Conservation (phyloP, 2,797 vertebrate species). For the Chiroxiphia lanceolata region DNA sequence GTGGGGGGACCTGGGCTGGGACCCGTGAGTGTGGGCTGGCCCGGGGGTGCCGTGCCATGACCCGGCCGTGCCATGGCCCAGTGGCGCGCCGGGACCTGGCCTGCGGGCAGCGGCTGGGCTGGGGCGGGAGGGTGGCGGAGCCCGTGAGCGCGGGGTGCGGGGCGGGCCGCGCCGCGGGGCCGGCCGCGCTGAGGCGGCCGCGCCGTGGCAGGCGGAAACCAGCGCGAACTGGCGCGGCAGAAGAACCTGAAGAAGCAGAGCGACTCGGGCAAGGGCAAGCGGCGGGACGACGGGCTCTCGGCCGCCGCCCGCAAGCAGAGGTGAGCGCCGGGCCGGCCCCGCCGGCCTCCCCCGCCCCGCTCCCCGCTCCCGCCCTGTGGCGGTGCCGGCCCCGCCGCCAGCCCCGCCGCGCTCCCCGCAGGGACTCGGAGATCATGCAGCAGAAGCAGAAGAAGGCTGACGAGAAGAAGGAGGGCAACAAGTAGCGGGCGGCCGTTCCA, state of each 20-base stretch:
- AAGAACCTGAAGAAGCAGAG: constrained; percentile 89
- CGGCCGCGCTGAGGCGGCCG: background rate
- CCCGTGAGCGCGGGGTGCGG: background rate
- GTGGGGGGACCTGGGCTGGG: background rate
- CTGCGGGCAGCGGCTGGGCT: background rate
- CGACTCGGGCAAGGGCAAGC: constrained; percentile 85
- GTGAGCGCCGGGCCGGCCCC: constrained; percentile 66
- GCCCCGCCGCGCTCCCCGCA: constrained; percentile 50
- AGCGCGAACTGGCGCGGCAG: constrained; percentile 90
- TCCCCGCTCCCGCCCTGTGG: background rate
- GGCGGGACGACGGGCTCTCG: constrained; percentile 87
- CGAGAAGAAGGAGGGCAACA: constrained; percentile 77
- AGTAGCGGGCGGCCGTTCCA: constrained; percentile 72
- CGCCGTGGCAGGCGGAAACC: constrained; percentile 86
- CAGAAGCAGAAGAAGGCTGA: constrained; percentile 90
- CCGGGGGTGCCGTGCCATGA: background rate
- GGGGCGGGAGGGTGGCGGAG: background rate
- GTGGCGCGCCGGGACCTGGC: background rate
- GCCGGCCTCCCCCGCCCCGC: background rate
- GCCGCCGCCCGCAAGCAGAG: constrained; percentile 91
- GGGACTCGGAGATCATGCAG: constrained; percentile 96
- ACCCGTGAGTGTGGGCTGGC: no score
- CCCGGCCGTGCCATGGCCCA: no score
- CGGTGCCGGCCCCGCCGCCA: constrained; percentile 25
- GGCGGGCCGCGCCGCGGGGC: background rate